A percentile compares a stretch with the other conserved stretches of the same genome.
phyloP scores from a whole-genome alignment of 1,140 invertebrate species.

The Mya arenaria region DNA sequence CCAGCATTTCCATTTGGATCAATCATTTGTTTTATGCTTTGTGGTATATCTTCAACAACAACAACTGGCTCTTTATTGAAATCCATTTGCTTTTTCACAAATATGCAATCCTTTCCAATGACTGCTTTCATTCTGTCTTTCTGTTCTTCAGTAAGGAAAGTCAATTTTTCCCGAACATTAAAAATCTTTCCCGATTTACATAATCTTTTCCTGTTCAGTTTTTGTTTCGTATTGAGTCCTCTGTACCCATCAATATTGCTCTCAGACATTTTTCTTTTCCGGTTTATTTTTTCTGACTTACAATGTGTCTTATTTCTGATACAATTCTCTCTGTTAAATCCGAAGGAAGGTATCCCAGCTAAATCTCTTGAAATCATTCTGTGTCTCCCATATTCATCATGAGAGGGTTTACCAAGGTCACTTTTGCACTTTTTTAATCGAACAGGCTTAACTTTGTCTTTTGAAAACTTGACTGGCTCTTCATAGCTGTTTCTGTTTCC shows the following conservation, averaged over 20 bases:
- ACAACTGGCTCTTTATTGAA: neutral
- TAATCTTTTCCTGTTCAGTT: neutral
- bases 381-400: neutral
- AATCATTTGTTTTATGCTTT: neutral
- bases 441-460: conserved; percentile 20
- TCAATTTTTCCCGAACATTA: conserved; percentile 25
- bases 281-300: neutral
- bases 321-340: neutral
- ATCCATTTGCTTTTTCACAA: conserved; percentile 46
- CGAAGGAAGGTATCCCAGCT: neutral
- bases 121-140: conserved; percentile 33
- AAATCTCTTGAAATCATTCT: neutral
- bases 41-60: neutral
- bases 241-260: neutral
- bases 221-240: neutral
- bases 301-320: neutral
- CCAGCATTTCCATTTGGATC: too few relatives aligned
- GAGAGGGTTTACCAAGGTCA: conserved; percentile 16
- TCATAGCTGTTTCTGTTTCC: neutral
- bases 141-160: conserved; percentile 17
- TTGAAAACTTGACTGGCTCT: conserved; percentile 8
- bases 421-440: conserved; percentile 39
- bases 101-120: conserved; percentile 37
- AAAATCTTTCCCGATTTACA: conserved; percentile 25
- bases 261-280: neutral